These are phyloP conservation scores for Petrocephalus microphthalmus DNA, from an alignment of 2,113 vertebrate species.

Conservation along the genomic window DNA sequence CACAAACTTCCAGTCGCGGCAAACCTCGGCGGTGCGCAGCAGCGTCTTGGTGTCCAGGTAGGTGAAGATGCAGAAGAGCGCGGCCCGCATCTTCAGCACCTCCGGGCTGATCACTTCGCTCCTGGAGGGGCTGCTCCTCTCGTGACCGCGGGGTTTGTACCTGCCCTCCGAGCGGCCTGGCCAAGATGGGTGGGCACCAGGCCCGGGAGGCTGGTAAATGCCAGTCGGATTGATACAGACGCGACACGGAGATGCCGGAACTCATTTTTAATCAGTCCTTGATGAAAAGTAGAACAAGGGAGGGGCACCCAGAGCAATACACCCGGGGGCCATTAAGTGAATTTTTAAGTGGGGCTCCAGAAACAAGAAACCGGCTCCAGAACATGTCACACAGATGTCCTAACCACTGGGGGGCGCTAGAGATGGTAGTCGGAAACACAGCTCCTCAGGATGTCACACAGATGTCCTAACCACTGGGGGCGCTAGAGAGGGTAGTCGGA, in stretches of 20 bases:
- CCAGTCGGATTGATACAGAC: not conserved
- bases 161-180: conserved; percentile 57
- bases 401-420: not conserved
- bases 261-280: not conserved
- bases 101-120: conserved; percentile 96
- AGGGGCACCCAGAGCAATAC: not conserved
- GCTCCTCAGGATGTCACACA: too few relatives aligned
- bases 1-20: conserved; percentile 94
- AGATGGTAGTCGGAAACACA: not conserved
- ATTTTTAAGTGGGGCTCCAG: not conserved
- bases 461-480: not conserved
- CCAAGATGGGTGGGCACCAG: not conserved
- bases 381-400: not conserved
- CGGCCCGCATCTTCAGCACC: conserved; percentile 92
- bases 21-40: conserved; percentile 82
- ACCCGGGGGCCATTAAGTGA: not conserved
- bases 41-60: conserved; percentile 94
- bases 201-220: not conserved
- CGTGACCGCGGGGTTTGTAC: conserved; percentile 60
- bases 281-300: not conserved
- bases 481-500: not conserved
- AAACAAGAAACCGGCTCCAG: not conserved
- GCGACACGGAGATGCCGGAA: not conserved
- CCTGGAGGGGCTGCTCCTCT: conserved; percentile 72
- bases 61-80: conserved; percentile 97